phyloP scores from a whole-genome alignment of 2,113 vertebrate species.

The Phodopus roborovskii region DNA sequence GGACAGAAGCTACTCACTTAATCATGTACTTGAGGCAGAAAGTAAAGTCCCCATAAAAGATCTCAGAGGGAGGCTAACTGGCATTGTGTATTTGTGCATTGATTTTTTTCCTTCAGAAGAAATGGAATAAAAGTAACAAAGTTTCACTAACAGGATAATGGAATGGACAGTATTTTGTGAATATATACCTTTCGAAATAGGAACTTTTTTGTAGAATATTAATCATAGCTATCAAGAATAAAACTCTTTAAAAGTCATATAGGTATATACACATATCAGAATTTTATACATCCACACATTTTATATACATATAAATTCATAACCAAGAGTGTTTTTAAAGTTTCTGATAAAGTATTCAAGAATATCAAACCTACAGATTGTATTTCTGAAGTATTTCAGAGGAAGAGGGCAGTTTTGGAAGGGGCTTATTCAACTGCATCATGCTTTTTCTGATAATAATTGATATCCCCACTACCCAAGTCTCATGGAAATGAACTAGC shows the following conservation, averaged over 20 bases:
- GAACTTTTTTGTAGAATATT: constrained; percentile 27
- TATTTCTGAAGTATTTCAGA: constrained; percentile 61
- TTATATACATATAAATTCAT: neutral
- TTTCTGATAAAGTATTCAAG: neutral
- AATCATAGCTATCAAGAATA: neutral
- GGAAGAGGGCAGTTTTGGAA: constrained; percentile 16
- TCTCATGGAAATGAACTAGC: constrained; percentile 46
- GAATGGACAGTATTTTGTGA: constrained; percentile 57
- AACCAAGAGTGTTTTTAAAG: neutral
- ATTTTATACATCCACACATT: neutral
- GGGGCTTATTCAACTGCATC: neutral
- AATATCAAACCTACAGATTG: constrained; percentile 10
- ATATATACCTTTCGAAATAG: constrained; percentile 34
- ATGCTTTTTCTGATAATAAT: constrained; percentile 52
- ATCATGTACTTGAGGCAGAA: constrained; percentile 65
- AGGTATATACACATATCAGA: neutral
- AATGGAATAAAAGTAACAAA: constrained; percentile 63
- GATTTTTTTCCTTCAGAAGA: constrained; percentile 66
- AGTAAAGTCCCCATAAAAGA: constrained; percentile 58
- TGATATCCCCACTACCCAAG: constrained; percentile 50
- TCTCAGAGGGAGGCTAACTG: constrained; percentile 53
- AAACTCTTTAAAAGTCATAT: neutral
- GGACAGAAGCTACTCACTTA: constrained; percentile 48
- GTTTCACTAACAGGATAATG: constrained; percentile 50
- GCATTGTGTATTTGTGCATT: constrained; percentile 53